Conservation (phyloP, 1,140 invertebrate genomes). For the Eumeta japonica region DNA sequence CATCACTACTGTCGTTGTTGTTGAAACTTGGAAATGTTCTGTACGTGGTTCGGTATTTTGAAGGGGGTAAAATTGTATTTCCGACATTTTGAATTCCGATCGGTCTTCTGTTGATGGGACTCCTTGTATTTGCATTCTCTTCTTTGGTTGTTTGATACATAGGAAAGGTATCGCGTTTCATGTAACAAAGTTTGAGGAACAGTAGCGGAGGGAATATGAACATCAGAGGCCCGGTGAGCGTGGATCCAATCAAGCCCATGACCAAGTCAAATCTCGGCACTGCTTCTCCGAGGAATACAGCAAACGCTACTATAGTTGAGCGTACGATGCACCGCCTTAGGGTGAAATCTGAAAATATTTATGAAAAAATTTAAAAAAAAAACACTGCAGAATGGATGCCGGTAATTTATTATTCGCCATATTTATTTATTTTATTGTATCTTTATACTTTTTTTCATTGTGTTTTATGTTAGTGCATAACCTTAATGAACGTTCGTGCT, state of each 20-base stretch:
- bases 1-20: constrained; percentile 12
- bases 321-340: constrained; percentile 73
- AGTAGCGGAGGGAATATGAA: constrained; percentile 84
- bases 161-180: too few species aligned
- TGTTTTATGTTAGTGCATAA: too few species aligned
- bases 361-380: constrained; percentile 7
- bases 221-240: constrained; percentile 79
- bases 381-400: too few species aligned
- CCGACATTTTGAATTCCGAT: constrained; percentile 12
- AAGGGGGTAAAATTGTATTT: constrained; percentile 14
- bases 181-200: constrained; percentile 64
- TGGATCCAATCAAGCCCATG: constrained; percentile 82
- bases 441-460: too few species aligned
- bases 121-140: not conserved
- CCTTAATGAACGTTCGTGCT: too few species aligned
- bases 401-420: too few species aligned
- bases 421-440: too few species aligned
- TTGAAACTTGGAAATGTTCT: constrained; percentile 29
- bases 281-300: constrained; percentile 76
- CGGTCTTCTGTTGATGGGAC: not conserved
- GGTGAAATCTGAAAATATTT: constrained; percentile 70
- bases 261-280: constrained; percentile 87
- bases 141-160: constrained; percentile 22
- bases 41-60: constrained; percentile 31
- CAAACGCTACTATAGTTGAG: constrained; percentile 67